A percentile compares a stretch with the other conserved stretches of the same genome.
Evolutionary conservation across 2,797 vertebrate species (phyloP).

Genomic region (Anguilla marmorata): DNA sequence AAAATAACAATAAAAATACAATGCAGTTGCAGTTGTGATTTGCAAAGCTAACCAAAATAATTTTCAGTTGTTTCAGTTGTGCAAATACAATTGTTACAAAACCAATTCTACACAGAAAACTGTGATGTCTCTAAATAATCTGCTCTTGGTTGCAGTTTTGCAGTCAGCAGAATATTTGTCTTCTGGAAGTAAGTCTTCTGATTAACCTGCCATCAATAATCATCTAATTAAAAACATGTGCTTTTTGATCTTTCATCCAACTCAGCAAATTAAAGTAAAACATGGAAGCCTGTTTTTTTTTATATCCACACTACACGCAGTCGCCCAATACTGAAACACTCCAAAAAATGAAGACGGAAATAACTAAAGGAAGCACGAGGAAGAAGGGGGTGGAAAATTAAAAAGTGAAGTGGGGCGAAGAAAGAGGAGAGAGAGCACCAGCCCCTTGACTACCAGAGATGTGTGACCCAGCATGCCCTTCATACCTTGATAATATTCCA

Average conservation of each 20-base stretch:
- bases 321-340: not conserved
- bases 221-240: not conserved
- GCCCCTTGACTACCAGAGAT: slow-evolving; percentile 38
- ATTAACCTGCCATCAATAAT: not conserved
- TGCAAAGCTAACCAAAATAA: no score
- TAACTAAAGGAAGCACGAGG: slow-evolving; percentile 41
- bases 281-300: not conserved
- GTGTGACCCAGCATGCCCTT: slow-evolving; percentile 53
- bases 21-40: no score
- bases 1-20: no score
- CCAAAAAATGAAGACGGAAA: not conserved
- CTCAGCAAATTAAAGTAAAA: not conserved
- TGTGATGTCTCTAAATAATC: not conserved
- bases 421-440: slow-evolving; percentile 39
- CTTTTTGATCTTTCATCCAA: not conserved
- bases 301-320: not conserved
- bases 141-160: not conserved
- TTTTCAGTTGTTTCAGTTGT: no score
- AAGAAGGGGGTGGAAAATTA: slow-evolving; percentile 48
- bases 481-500: slow-evolving; percentile 70
- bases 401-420: slow-evolving; percentile 47
- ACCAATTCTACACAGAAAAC: no score
- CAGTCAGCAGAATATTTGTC: not conserved
- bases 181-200: not conserved
- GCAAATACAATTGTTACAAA: no score